Evolutionary conservation across 1,140 invertebrate species (phyloP).

Genomic region (Drosophila kurseongensis): DNA sequence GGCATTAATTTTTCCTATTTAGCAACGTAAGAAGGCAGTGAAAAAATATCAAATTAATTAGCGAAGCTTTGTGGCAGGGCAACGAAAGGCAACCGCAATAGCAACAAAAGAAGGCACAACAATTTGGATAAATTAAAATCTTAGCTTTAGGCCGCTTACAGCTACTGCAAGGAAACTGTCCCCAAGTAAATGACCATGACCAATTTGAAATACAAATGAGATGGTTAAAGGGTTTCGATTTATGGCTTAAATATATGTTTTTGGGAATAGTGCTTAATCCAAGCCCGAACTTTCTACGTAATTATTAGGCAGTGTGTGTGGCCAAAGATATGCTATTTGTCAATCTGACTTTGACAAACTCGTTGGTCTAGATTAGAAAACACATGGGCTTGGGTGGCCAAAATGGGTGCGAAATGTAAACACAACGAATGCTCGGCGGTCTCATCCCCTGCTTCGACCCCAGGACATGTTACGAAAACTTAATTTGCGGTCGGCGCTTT

Average conservation of each 20-base stretch:
- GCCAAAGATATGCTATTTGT: conserved; percentile 46
- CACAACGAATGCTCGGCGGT: conserved; percentile 43
- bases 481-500: conserved; percentile 25
- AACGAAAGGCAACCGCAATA: conserved; percentile 17
- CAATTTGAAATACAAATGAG: conserved; percentile 1
- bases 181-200: conserved; percentile 16
- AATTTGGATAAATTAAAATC: conserved; percentile 57
- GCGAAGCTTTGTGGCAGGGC: conserved; percentile 46
- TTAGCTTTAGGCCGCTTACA: conserved; percentile 34
- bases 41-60: conserved; percentile 80
- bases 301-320: conserved; percentile 38
- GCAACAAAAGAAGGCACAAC: conserved; percentile 30
- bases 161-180: conserved; percentile 1
- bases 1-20: conserved; percentile 60
- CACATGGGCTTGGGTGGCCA: conserved; percentile 15
- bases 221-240: conserved; percentile 27
- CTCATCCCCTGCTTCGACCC: conserved; percentile 21
- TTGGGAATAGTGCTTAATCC: neutral
- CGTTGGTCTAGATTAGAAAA: conserved; percentile 34
- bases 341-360: conserved; percentile 57
- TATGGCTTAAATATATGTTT: conserved; percentile 18
- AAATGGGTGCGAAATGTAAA: conserved; percentile 48
- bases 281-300: conserved; percentile 26
- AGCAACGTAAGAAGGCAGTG: conserved; percentile 14
- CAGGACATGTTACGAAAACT: conserved; percentile 37